These are phyloP conservation scores for Patella pellucida DNA, from an alignment of 2,888 invertebrate species.

Conservation along the genomic window DNA sequence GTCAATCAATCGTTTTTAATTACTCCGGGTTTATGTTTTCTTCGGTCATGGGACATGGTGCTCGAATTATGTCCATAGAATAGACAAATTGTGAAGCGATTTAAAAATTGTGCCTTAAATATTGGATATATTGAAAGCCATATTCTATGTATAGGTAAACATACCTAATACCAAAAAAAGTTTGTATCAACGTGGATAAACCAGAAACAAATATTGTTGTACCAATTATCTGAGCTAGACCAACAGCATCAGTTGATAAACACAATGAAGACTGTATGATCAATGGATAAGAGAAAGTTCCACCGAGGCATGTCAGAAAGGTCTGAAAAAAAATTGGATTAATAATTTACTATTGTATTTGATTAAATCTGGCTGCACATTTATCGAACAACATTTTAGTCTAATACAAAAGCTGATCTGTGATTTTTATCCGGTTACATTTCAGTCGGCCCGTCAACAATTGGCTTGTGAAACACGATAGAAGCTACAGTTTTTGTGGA, in stretches of 20 bases:
- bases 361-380: too few species aligned
- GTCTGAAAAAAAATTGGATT: conserved; percentile 48
- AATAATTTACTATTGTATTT: too few species aligned
- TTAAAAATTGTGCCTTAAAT: too few species aligned
- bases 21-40: too few species aligned
- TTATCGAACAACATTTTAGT: not conserved
- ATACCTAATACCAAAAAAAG: conserved; percentile 68
- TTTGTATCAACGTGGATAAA: conserved; percentile 66
- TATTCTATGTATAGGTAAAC: not conserved
- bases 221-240: conserved; percentile 64
- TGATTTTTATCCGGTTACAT: not conserved
- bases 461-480: too few species aligned
- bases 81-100: too few species aligned
- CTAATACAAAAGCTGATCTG: not conserved
- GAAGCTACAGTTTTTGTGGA: too few species aligned
- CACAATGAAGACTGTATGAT: conserved; percentile 82
- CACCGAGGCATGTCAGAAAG: conserved; percentile 81
- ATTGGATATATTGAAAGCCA: not conserved
- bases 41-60: too few species aligned
- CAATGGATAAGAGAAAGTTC: conserved; percentile 85
- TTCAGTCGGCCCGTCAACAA: too few species aligned
- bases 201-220: conserved; percentile 71
- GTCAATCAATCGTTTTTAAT: too few species aligned
- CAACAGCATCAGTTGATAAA: conserved; percentile 74
- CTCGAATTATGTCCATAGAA: too few species aligned